Evolutionary conservation across 1,140 invertebrate genomes (phyloP), one percentile per base, ranked within the genome.

Genomic region (Trissolcus basalis): DNA sequence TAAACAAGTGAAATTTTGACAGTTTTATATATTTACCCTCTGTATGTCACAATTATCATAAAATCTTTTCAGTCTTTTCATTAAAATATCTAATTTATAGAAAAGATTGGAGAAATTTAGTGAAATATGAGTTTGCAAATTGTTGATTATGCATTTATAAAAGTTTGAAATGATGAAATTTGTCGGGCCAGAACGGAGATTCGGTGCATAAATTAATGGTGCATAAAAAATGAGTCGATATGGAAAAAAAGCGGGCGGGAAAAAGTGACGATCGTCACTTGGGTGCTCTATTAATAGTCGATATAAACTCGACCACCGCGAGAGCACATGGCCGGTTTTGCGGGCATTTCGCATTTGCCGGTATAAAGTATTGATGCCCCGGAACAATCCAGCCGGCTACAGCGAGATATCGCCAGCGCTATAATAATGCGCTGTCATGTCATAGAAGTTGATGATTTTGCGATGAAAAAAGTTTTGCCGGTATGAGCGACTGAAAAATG

Each of bases 211-310:
- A 27, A 27, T 27, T 65, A 65, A 74, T 61, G 53, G 71, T 45
- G 54, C 63, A 75, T 68, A 75, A 64, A 75, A 41, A 65, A 75
- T 68, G 60, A 67, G 39, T 19, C 39, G 39, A 68, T 60, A 76
- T 60, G 60, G 59, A 64, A 68, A 75, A 75, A 74, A 74, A 55
- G 39, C 19, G 47, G 59, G 56, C 67, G 60, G 50, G 67, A 67
- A 73, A 78, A 82, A 80, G 79, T 82, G 80, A 79, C 78, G 70
- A 72, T 80, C 69, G 78, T 85, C 83, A 79, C 82, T 84, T 83
- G 81, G 81, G 83, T 82, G 83, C 82, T 79, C 81, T 83, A 85
- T 85, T 85, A 85, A 85, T 84, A 85, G 83, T 80, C 83, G 67
- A 75, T 84, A 82, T 79, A 79, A 82, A 83, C 77, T 80, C 74